Percentiles rank a stretch among this genome's conserved stretches.
Conservation (phyloP, 30 jellyfish, hydroid and myxozoan genomes). For the Hydractinia symbiolongicarpus region DNA sequence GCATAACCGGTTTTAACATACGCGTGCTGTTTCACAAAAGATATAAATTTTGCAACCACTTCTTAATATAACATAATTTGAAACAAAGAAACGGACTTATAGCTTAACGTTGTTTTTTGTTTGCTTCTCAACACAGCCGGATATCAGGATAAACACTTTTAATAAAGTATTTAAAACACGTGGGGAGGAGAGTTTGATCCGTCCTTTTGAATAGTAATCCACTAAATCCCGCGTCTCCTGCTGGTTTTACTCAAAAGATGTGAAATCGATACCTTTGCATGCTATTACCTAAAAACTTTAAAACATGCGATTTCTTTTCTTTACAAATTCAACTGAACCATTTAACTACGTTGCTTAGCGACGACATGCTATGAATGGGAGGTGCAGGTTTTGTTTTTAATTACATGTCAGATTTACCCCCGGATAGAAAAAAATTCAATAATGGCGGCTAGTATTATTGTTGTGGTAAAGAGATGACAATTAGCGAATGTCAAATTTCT, state of each 20-base stretch:
- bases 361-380: slow-evolving; percentile 14
- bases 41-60: background rate
- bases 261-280: slow-evolving; percentile 11
- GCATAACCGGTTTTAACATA: background rate
- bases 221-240: slow-evolving; percentile 9
- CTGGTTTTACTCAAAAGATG: slow-evolving; percentile 1
- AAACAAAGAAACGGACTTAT: background rate
- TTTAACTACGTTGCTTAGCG: background rate
- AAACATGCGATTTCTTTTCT: background rate
- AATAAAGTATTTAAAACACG: slow-evolving; percentile 1
- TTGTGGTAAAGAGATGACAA: no score
- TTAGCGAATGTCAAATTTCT: no score
- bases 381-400: slow-evolving; percentile 12
- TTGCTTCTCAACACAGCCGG: background rate
- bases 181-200: no score
- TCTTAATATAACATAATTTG: background rate
- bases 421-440: background rate
- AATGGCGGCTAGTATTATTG: no score
- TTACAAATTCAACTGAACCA: no score
- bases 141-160: slow-evolving; percentile 10
- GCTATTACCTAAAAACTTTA: slow-evolving; percentile 6
- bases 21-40: background rate
- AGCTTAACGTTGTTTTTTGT: background rate
- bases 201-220: background rate
- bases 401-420: background rate